These are phyloP conservation scores for Stenodera caucasica DNA, from an alignment of 2,888 invertebrate genomes.

Conservation along the genomic window DNA sequence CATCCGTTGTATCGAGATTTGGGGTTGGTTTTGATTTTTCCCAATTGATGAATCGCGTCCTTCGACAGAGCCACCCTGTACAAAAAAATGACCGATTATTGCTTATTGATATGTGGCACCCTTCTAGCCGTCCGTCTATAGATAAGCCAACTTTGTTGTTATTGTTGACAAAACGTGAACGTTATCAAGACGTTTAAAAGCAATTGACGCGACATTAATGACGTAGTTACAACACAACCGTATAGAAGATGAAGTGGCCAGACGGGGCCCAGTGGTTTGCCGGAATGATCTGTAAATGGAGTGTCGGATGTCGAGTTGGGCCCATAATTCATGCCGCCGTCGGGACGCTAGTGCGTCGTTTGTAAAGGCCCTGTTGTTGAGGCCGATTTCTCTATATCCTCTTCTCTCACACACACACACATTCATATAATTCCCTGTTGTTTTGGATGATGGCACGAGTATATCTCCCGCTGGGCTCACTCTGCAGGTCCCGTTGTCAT, in stretches of 20 bases:
- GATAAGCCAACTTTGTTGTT: slow-evolving; percentile 45
- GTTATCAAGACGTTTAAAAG: slow-evolving; percentile 54
- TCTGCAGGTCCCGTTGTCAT: slow-evolving; percentile 46
- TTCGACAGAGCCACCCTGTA: too few species aligned
- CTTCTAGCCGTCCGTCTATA: slow-evolving; percentile 36
- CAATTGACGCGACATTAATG: slow-evolving; percentile 52
- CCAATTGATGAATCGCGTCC: too few species aligned
- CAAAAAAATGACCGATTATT: too few species aligned
- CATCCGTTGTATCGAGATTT: too few species aligned
- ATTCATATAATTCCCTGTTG: too few species aligned
- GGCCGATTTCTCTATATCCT: too few species aligned
- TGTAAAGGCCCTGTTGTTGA: slow-evolving; percentile 38
- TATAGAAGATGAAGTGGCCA: slow-evolving; percentile 57
- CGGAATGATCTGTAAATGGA: slow-evolving; percentile 65
- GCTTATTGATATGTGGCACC: not conserved
- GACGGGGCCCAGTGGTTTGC: slow-evolving; percentile 57
- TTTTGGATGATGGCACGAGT: slow-evolving; percentile 35
- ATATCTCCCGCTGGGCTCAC: slow-evolving; percentile 47
- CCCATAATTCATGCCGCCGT: slow-evolving; percentile 59
- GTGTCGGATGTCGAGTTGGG: slow-evolving; percentile 57
- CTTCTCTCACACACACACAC: too few species aligned
- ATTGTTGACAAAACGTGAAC: slow-evolving; percentile 47
- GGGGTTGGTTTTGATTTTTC: too few species aligned
- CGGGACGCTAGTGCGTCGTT: slow-evolving; percentile 44
- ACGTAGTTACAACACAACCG: slow-evolving; percentile 47